Percentiles rank a stretch among this genome's conserved stretches.
phyloP scores from a whole-genome alignment of 2,888 invertebrate species.

The Mycalesis mineus region DNA sequence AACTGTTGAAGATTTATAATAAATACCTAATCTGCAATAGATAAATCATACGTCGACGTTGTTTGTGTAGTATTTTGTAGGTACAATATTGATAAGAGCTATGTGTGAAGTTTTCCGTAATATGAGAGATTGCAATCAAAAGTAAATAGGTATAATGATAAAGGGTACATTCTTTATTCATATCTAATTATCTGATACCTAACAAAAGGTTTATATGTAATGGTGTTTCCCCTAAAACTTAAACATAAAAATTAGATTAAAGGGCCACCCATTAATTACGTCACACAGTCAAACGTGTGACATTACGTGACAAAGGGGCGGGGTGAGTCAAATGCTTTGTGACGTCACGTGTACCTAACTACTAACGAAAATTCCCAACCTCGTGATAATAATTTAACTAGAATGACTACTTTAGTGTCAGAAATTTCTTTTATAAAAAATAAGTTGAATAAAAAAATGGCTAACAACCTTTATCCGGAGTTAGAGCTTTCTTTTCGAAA shows the following conservation, averaged over 20 bases:
- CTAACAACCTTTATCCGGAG: no score
- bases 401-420: no score
- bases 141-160: conserved; percentile 1
- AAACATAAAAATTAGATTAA: background rate
- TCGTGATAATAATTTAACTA: no score
- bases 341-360: no score
- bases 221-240: background rate
- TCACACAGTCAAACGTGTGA: no score
- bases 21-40: background rate
- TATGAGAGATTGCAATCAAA: conserved; percentile 5
- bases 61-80: background rate
- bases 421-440: no score
- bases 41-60: background rate
- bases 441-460: no score
- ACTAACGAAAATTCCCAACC: no score
- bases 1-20: background rate
- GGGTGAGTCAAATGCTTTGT: no score
- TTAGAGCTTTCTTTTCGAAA: no score
- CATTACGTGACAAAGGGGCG: no score
- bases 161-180: background rate
- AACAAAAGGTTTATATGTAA: background rate
- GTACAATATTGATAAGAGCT: background rate
- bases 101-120: background rate
- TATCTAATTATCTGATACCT: background rate
- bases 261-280: no score